Evolutionary conservation across 2,797 vertebrate genomes (phyloP), one percentile per base, ranked within the genome.

Genomic region (Poecilia velifera): DNA sequence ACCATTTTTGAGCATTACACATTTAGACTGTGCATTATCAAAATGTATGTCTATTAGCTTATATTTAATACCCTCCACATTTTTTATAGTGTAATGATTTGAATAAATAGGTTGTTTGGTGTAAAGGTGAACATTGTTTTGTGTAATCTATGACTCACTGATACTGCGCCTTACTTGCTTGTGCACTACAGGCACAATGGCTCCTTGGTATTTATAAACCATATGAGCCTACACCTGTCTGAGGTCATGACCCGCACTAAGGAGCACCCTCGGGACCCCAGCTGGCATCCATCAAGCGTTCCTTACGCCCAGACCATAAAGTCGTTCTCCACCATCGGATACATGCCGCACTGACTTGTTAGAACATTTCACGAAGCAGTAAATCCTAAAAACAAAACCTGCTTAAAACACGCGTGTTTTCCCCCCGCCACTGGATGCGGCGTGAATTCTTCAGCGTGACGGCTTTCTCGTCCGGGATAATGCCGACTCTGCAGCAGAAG

Each of bases 201-300:
- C 80, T 88, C 74, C 85, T 88, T 79, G 79, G 87, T 92, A 85
- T 95, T 90, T 90, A 74, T 90, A 86, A 81, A 77, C 75, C 70
- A 83, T 70, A 77, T 86, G 82, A 80, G 88, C 87, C 87, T 90
- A 90, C 95, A 96, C 95, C 95, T 96, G 95, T 95, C 92, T 77
- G 83, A 78, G 91, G 95, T 95, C 94, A 94, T 57, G 92, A 93
- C 94, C 94, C 82, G 76, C 86, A 79, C 77, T 86, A 86, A 89
- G 89, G 79, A 86, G 85, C 88, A 84, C 87, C 81, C 72, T 39
- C 14, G 36, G 78, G 81, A 87, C 86, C 88, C 73, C 75, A 81
- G 83, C 88, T 89, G 86, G 72, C 64, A 84, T 88, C 72, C 82
- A 47, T 31, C 31, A 28, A 49, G 66, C 73, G 46, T 46, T 53